phyloP scores from a whole-genome alignment of 2,113 vertebrate species.

The Penelope pileata region DNA sequence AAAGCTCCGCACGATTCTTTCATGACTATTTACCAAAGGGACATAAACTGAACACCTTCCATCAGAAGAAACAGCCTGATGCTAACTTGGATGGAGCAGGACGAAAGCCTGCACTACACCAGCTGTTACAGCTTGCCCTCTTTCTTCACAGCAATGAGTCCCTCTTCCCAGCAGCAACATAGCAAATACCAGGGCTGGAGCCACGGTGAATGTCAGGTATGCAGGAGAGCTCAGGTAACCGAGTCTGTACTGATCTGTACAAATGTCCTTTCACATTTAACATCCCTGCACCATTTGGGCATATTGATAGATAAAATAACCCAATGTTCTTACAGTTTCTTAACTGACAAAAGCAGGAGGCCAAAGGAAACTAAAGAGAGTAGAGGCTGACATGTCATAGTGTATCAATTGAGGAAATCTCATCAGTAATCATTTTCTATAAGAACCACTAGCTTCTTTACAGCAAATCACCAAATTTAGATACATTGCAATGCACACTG shows the following conservation, averaged over 20 bases:
- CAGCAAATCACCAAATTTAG: background rate
- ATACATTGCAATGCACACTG: background rate
- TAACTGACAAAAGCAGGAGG: background rate
- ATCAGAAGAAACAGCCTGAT: background rate
- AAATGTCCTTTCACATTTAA: background rate
- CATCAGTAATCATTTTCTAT: background rate
- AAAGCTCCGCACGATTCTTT: background rate
- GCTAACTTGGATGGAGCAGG: background rate
- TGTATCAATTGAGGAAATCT: background rate
- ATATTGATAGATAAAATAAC: background rate
- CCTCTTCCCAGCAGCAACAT: background rate
- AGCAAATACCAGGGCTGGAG: background rate
- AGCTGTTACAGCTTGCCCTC: background rate
- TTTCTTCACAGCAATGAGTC: rapidly evolving
- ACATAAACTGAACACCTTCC: background rate
- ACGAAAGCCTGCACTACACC: background rate
- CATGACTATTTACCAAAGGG: background rate
- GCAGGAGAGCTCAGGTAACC: background rate
- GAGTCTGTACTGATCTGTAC: background rate
- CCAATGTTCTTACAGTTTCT: background rate
- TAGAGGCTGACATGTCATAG: background rate
- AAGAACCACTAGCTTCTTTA: background rate
- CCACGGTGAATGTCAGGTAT: rapidly evolving
- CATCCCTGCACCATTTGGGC: rapidly evolving
- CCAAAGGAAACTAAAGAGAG: background rate